These are phyloP conservation scores for Tyto alba DNA, from an alignment of 2,113 vertebrate species.

Conservation along the genomic window DNA sequence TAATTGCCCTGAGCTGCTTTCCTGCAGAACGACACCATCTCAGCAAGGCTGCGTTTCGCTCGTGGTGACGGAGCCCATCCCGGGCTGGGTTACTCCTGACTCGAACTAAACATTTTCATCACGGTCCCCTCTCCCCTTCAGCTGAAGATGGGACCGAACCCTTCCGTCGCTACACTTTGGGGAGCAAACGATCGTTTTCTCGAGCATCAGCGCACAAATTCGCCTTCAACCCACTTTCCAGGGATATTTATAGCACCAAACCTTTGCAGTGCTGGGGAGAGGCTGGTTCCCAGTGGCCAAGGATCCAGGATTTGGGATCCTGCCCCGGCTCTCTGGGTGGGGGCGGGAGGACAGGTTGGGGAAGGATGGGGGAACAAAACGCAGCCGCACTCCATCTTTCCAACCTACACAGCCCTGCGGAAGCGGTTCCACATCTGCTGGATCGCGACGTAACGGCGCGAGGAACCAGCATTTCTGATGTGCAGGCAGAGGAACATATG, in stretches of 20 bases:
- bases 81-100: background rate
- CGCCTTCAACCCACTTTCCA: background rate
- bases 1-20: rapidly evolving
- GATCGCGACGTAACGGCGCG: rapidly evolving
- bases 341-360: too few species aligned
- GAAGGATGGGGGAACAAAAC: background rate
- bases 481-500: background rate
- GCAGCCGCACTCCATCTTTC: background rate
- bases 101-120: background rate
- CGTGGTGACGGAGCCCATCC: background rate
- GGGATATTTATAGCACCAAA: background rate
- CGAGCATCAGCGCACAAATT: rapidly evolving
- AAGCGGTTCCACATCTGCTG: background rate
- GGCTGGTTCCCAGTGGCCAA: background rate
- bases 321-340: too few species aligned
- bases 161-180: background rate
- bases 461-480: background rate
- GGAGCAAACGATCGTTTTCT: background rate
- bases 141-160: background rate
- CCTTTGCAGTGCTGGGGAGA: background rate
- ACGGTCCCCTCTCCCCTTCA: background rate
- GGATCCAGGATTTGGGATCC: background rate
- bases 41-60: background rate
- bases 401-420: background rate
- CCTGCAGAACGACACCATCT: background rate